Evolutionary conservation across 2,113 vertebrate species (phyloP).

Genomic region (Oreochromis spilurus): DNA sequence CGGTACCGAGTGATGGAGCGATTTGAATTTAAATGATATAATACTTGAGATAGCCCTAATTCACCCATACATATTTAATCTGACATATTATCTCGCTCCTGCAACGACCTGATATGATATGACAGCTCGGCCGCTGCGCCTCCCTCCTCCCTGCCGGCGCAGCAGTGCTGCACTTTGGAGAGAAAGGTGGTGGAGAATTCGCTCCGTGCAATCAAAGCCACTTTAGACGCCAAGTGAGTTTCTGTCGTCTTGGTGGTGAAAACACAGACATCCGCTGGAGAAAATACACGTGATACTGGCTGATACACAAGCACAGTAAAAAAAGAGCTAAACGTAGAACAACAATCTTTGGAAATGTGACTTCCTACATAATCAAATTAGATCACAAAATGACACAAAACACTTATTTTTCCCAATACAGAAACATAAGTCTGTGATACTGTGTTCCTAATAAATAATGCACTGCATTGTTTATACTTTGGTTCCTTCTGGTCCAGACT

Average conservation of each 20-base stretch:
- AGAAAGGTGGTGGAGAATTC: constrained; percentile 51
- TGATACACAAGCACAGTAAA: not conserved
- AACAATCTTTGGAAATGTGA: not conserved
- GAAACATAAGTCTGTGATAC: not conserved
- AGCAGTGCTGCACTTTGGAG: constrained; percentile 2
- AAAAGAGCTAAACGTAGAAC: not conserved
- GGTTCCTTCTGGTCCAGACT: not conserved
- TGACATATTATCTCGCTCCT: constrained; percentile 73
- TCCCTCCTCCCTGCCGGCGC: not conserved
- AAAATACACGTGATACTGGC: not conserved
- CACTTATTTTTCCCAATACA: not conserved
- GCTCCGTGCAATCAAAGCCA: constrained; percentile 34
- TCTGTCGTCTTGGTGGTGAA: not conserved
- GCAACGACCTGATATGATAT: constrained; percentile 58
- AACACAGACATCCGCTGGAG: not conserved
- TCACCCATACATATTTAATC: constrained; percentile 81
- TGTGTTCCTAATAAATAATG: not conserved
- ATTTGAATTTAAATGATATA: constrained; percentile 80
- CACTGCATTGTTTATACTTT: not conserved
- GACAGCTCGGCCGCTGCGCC: constrained; percentile 51
- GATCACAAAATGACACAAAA: not conserved
- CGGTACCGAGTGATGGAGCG: constrained; percentile 64
- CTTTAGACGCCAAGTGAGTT: constrained; percentile 14
- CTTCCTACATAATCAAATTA: not conserved
- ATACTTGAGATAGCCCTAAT: constrained; percentile 76